These are phyloP conservation scores for Sebastes schlegelii DNA, from an alignment of 2,113 vertebrate genomes.

Conservation along the genomic window DNA sequence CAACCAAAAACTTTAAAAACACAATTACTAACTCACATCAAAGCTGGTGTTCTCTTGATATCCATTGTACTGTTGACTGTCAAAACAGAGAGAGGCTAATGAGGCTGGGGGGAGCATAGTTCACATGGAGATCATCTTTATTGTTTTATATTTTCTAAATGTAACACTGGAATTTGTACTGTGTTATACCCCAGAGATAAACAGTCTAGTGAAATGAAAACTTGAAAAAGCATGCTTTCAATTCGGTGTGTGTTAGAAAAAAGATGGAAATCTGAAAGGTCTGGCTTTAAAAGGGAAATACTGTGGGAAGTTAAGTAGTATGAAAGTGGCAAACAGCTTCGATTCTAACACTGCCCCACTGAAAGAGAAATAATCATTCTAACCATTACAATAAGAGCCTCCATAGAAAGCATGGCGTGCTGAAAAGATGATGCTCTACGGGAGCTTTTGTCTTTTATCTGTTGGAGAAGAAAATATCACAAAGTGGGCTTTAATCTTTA, in stretches of 20 bases:
- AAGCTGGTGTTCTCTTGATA: conserved; percentile 15
- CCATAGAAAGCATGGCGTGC: neutral
- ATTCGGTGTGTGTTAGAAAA: neutral
- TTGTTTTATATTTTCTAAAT: conserved; percentile 5
- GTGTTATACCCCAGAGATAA: neutral
- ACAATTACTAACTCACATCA: conserved; percentile 10
- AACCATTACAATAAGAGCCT: neutral
- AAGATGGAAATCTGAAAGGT: neutral
- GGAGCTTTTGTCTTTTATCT: conserved; percentile 22
- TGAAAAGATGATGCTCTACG: conserved; percentile 2
- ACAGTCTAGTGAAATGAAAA: neutral
- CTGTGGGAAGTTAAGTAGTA: neutral
- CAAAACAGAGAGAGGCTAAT: conserved; percentile 30
- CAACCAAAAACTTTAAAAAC: conserved; percentile 6
- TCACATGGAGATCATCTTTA: neutral
- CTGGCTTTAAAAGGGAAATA: conserved; percentile 8
- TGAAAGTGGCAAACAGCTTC: neutral
- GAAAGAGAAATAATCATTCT: conserved; percentile 22
- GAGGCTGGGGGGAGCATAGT: conserved; percentile 9
- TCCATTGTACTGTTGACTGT: conserved; percentile 5
- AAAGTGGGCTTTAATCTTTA: conserved; percentile 49
- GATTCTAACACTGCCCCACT: neutral
- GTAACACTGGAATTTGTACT: neutral
- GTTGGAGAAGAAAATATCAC: conserved; percentile 6
- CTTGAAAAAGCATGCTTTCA: neutral